phyloP scores from a whole-genome alignment of 1,140 invertebrate species.

The Triops cancriformis region DNA sequence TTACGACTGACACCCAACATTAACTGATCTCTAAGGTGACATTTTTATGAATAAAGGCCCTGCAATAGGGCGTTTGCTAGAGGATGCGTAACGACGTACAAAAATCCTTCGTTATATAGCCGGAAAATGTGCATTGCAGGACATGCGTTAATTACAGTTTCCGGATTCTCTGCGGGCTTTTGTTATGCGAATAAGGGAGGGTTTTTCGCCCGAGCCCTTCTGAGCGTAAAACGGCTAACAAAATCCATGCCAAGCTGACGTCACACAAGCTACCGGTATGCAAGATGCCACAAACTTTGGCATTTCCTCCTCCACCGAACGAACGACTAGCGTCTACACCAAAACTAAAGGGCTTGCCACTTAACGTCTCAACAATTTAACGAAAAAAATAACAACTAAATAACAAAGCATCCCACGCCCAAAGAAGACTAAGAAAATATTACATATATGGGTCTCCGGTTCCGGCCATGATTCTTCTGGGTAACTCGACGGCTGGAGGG shows the following conservation, averaged over 20 bases:
- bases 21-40: too few species aligned
- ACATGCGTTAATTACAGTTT: conserved; percentile 7
- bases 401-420: neutral
- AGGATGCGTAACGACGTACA: neutral
- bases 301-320: neutral
- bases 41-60: neutral
- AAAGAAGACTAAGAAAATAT: neutral
- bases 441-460: neutral
- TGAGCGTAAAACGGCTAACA: neutral
- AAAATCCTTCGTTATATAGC: neutral
- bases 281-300: neutral
- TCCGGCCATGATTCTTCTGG: neutral
- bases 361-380: neutral
- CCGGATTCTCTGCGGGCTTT: neutral
- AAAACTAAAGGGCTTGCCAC: neutral
- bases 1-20: too few species aligned
- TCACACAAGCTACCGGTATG: neutral
- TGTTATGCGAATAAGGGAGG: neutral
- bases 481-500: neutral
- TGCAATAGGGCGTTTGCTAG: neutral
- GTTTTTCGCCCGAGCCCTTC: neutral
- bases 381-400: neutral
- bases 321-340: neutral
- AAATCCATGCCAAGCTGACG: neutral
- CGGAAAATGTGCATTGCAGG: neutral